Conservation (phyloP, 2,113 vertebrate species). For the Crotophaga sulcirostris region DNA sequence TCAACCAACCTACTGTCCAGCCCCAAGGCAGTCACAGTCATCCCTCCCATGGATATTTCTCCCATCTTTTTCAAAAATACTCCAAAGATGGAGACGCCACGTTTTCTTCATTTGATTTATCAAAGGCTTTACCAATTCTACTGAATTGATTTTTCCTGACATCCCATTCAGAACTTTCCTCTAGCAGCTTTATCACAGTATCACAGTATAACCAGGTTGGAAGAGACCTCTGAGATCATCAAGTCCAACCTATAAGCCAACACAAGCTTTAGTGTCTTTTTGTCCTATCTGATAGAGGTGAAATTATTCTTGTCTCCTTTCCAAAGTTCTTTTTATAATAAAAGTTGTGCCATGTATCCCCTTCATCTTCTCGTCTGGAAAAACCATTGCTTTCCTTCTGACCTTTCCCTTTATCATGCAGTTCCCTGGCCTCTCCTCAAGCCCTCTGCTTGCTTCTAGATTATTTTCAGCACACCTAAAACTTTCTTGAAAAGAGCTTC, state of each 20-base stretch:
- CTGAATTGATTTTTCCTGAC: background rate
- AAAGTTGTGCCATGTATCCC: accelerated
- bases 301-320: background rate
- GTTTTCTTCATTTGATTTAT: background rate
- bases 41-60: background rate
- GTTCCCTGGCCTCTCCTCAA: background rate
- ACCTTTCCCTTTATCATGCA: background rate
- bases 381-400: background rate
- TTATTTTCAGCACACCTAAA: background rate
- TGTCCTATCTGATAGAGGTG: background rate
- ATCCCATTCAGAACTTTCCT: background rate
- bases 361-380: background rate
- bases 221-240: too few species aligned
- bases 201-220: too few species aligned
- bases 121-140: background rate
- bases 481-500: background rate
- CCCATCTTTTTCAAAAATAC: background rate
- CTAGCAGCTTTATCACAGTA: background rate
- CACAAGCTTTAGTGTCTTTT: background rate
- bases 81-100: accelerated
- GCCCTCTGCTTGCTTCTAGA: background rate
- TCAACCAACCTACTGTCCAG: background rate
- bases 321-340: background rate
- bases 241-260: too few species aligned
- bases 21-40: background rate